Conservation (phyloP, 2,113 vertebrate species). For the Martes martes region DNA sequence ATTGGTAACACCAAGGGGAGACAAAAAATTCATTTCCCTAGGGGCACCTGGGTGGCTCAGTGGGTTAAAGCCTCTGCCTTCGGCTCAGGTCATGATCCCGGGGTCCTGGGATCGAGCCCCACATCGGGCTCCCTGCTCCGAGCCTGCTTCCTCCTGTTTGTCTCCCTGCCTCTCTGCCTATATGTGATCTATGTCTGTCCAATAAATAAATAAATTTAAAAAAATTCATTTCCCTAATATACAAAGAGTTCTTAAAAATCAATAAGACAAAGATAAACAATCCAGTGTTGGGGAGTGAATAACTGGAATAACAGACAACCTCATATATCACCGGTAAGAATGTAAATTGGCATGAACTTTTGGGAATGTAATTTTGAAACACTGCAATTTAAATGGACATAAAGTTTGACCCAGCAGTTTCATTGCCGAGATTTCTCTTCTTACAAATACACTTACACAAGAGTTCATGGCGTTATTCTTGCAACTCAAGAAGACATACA, state of each 20-base stretch:
- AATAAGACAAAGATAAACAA: background rate
- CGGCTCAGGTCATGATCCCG: no score
- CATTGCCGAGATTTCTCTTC: background rate
- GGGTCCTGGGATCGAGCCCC: no score
- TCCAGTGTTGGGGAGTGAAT: background rate
- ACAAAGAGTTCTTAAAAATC: background rate
- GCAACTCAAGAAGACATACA: background rate
- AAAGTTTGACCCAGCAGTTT: background rate
- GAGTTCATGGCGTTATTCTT: background rate
- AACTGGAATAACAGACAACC: background rate
- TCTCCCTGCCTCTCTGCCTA: no score
- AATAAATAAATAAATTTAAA: no score
- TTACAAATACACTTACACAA: background rate
- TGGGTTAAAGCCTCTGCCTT: no score
- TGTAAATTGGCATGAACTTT: background rate
- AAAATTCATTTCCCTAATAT: background rate
- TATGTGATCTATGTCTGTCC: no score
- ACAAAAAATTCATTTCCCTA: background rate
- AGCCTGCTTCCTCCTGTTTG: no score
- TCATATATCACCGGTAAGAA: background rate
- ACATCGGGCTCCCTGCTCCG: no score
- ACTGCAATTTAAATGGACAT: background rate
- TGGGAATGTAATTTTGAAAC: background rate
- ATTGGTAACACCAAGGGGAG: background rate
- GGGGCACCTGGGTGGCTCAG: no score